These are phyloP conservation scores for Orcinus orca DNA, from an alignment of 2,113 vertebrate species.

Conservation along the genomic window DNA sequence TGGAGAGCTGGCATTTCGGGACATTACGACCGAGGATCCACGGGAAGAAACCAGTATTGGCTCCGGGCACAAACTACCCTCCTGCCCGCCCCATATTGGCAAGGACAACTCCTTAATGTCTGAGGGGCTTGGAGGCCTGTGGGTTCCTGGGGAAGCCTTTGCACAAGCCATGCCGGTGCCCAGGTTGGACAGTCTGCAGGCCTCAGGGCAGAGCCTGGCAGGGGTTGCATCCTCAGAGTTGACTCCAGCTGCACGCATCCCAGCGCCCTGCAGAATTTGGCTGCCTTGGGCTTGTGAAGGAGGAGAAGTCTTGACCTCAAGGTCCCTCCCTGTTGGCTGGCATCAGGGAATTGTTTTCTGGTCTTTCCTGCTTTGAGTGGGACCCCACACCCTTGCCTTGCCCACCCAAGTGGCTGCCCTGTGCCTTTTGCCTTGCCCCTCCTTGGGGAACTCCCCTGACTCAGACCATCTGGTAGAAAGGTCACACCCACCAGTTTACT, in stretches of 20 bases:
- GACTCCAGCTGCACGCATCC: neutral
- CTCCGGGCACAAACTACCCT: neutral
- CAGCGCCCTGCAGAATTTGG: neutral
- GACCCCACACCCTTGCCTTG: neutral
- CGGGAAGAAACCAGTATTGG: neutral
- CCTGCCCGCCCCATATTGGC: neutral
- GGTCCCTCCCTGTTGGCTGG: neutral
- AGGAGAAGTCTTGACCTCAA: neutral
- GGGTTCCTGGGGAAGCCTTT: neutral
- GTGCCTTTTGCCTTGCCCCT: neutral
- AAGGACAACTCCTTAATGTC: neutral
- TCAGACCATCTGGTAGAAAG: neutral
- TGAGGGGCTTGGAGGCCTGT: neutral
- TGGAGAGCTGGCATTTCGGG: fast-evolving
- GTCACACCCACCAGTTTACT: too few relatives aligned
- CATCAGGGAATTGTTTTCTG: neutral
- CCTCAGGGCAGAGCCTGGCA: neutral
- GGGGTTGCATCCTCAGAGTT: neutral
- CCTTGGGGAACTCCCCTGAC: too few relatives aligned
- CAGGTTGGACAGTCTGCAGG: neutral
- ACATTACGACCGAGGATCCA: neutral
- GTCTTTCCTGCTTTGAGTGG: neutral
- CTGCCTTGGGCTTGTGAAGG: neutral
- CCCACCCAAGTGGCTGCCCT: neutral
- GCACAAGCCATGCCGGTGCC: neutral